Base-by-base conservation (phyloP, 2,113 vertebrate species). In the Nyctibius bracteatus region DNA sequence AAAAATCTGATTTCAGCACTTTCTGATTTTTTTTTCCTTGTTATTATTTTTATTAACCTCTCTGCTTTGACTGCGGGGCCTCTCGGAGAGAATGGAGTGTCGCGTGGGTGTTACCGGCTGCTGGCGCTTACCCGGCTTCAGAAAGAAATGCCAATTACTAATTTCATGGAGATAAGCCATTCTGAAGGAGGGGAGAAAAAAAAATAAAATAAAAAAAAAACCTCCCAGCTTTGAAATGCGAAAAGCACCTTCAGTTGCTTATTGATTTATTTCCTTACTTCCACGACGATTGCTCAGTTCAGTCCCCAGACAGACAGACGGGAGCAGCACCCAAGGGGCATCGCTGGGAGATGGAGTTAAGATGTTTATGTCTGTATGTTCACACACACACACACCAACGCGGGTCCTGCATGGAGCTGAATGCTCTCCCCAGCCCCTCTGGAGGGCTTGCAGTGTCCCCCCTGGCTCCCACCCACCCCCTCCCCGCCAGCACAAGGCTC, bases 131-230 rank as follows among this genome's bases (percentile, higher is more conserved):
- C 63, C 73, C 31, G 46, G 84, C 90, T 93, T 65, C 92, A 28
- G 95, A 81, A 27, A 91, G 96, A 77, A 94, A 78, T 5, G 65
- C 94, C 95, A 93, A 83, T 92, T 95, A 61, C 95, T 95, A 95
- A 96, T 95, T 95, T 93, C 95, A 89, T 91, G 92, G 96, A 95
- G 92, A 96, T 94, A 86, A 96, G 92, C 95, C 95, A 59, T 88
- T 30, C 88, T 8, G 75, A 75, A 85, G 74, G 85, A 82, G 81
- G 83, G 22, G 78, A 46, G 55, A 6, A 9, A 7, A 21, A 41
- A 6, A 31, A 55, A 19, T 11, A 8, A 28, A 15, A 22, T 21
- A 27, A 39, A 8, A 4, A 33, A 43, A 70, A 66, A 24, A 49
- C 39, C 71, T 87, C 66, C 52, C 31, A 17, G 54, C 79, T 78